Evolutionary conservation across 2,888 invertebrate species (phyloP).

Genomic region (Pardosa pseudoannulata): DNA sequence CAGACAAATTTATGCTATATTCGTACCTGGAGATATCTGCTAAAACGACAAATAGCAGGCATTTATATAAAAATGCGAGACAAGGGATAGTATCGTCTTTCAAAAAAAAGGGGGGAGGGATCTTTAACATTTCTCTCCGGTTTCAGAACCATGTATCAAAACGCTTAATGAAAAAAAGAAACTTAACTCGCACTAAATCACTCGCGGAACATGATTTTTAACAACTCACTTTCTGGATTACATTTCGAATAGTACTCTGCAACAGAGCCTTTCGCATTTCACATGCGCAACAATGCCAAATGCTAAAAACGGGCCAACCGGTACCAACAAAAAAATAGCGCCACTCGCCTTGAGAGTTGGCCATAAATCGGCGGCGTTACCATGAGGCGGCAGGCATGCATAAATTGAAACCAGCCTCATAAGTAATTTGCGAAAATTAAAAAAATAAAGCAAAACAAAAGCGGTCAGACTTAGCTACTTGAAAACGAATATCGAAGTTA

Average conservation of each 20-base stretch:
- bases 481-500: conserved; percentile 34
- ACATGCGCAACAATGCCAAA: background rate
- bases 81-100: too few species aligned
- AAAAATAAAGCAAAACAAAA: conserved; percentile 35
- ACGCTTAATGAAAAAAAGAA: background rate
- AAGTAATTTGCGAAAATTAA: conserved; percentile 51
- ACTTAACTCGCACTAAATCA: background rate
- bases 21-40: too few species aligned
- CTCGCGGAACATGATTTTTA: background rate
- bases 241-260: background rate
- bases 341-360: background rate
- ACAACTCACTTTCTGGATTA: background rate
- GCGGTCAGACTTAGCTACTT: conserved; percentile 36
- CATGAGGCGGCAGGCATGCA: conserved; percentile 29
- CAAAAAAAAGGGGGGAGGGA: too few species aligned
- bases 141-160: background rate
- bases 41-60: too few species aligned
- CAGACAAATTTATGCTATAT: too few species aligned
- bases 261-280: background rate
- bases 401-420: conserved; percentile 43
- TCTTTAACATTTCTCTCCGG: background rate
- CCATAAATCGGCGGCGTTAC: conserved; percentile 39
- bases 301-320: background rate
- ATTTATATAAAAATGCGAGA: too few species aligned
- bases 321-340: background rate